Base-by-base conservation (phyloP, 2,797 vertebrate species). In the Brotula barbata region DNA sequence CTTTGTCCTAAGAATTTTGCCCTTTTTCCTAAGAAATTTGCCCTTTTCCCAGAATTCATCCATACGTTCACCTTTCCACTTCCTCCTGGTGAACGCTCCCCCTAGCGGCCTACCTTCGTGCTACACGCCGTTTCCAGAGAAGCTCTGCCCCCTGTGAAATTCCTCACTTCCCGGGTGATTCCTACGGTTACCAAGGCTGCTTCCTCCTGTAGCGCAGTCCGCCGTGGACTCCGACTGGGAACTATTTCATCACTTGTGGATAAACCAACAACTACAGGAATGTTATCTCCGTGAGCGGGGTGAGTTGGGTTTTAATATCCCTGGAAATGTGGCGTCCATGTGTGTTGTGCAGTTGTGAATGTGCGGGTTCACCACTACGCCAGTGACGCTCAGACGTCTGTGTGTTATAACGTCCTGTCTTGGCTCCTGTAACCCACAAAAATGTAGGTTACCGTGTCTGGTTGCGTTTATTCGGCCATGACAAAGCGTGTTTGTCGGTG, bases 121-220 rank as follows among this genome's bases (percentile, higher is more conserved):
- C 73, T 85, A 34, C 88, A 85, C 3, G 76, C 40, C 55, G 25
- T 0, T 11, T 21, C 25, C 10, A 22, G 52, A 9, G 61, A 81
- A 87, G 83, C 84, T 58, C 90, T 83, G 81, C 88, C 88, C 88
- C 85, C 81, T 86, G 83, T 84, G 81, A 85, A 74, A 87, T 83
- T 90, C 85, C 89, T 77, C 51, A 75, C 78, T 78, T 82, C 82
- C 78, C 51, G 83, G 83, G 75, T 83, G 84, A 85, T 87, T 85
- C 81, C 87, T 79, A 14, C 78, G 75, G 87, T 80, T 82, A 52
- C 71, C 52, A 55, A 50, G 82, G 77, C 82, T 82, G 82, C 73
- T 83, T 83, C 87, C 81, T 77, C 28, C 86, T 74, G 77, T 16
- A 77, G 59, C 71, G 25, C 25, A 8, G 9, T 36, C 60, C 19